Evolutionary conservation across 2,113 vertebrate species (phyloP), one percentile per base, ranked within the genome.

Genomic region (Otolemur garnettii): DNA sequence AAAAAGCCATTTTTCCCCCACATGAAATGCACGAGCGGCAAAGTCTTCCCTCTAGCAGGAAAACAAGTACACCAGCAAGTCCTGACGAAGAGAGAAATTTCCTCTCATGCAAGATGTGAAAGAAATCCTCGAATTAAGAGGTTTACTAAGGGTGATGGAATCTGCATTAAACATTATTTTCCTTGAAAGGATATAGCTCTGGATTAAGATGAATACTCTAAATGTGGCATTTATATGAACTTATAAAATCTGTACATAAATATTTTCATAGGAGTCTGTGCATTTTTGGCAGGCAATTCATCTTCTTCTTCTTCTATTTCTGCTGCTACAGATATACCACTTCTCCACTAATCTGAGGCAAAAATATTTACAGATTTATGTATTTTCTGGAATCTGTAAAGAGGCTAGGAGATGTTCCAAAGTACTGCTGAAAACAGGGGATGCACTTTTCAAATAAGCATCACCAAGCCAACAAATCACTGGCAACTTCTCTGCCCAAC

Each of bases 121-220:
- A 87, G 77, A 94, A 95, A 85, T 33, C 87, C 10, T 95, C 75
- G 17, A 79, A 88, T 69, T 53, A 15, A 81, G 90, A 95, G 10
- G 5, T 75, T 95, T 83, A 62, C 62, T 79, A 83, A 88, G 42
- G 81, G n/a, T 87, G 80, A 86, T 90, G 5, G 45, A 79, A 88
- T 91, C 80, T 75, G 95, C 87, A 83, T 96, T 96, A 94, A 91
- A 86, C 93, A 77, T 38, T 42, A 69, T 88, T 97, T 94, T 82
- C 30, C 74, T 77, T 93, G 71, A 79, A 91, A 89, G 17, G 30
- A 90, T 93, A 80, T 80, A 66, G 5, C 13, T 75, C 33, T 94
- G 66, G 55, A 91, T 90, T 78, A 96, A 95, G 72, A 96, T 38
- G 11, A 90, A 68, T 72, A 74, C 55, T 93, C 78, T 83, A 66